These are phyloP conservation scores for Ptilodon capucinus DNA, from an alignment of 2,888 invertebrate species.

Conservation along the genomic window DNA sequence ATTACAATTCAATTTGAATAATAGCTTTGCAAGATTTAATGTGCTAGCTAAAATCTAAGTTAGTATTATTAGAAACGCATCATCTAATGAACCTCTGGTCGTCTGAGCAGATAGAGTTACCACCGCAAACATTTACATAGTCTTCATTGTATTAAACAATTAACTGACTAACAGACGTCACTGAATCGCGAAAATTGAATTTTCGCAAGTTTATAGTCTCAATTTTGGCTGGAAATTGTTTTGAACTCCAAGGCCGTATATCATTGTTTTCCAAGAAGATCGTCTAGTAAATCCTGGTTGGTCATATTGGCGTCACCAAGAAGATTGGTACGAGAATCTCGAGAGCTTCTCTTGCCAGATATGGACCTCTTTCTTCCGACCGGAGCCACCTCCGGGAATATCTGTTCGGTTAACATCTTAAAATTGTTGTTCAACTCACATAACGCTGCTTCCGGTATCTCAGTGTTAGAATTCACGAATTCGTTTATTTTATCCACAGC, in stretches of 20 bases:
- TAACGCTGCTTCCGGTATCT: slow-evolving; percentile 59
- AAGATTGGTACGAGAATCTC: slow-evolving; percentile 48
- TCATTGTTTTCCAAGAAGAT: slow-evolving; percentile 75
- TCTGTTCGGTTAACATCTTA: slow-evolving; percentile 63
- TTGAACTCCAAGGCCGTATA: slow-evolving; percentile 29
- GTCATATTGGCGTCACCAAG: slow-evolving; percentile 66
- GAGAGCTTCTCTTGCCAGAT: slow-evolving; percentile 51
- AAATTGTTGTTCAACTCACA: slow-evolving; percentile 71
- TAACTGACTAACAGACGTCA: slow-evolving; percentile 8
- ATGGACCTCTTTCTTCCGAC: slow-evolving; percentile 57
- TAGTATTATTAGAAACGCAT: too few species aligned
- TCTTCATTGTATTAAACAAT: slow-evolving; percentile 17
- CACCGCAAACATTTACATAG: background rate
- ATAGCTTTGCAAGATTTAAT: background rate
- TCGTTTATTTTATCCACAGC: slow-evolving; percentile 78
- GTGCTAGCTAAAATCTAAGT: background rate
- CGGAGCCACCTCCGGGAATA: slow-evolving; percentile 46
- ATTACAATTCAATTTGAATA: too few species aligned
- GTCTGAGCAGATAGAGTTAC: slow-evolving; percentile 13
- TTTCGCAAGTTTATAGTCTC: background rate
- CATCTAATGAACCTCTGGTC: slow-evolving; percentile 7
- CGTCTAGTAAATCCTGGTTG: slow-evolving; percentile 70
- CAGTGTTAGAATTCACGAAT: slow-evolving; percentile 59
- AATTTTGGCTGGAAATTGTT: slow-evolving; percentile 1
- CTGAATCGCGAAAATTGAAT: slow-evolving; percentile 6